Conservation (phyloP, 2,888 invertebrate genomes). For the Hirtodrosophila cameraria region DNA sequence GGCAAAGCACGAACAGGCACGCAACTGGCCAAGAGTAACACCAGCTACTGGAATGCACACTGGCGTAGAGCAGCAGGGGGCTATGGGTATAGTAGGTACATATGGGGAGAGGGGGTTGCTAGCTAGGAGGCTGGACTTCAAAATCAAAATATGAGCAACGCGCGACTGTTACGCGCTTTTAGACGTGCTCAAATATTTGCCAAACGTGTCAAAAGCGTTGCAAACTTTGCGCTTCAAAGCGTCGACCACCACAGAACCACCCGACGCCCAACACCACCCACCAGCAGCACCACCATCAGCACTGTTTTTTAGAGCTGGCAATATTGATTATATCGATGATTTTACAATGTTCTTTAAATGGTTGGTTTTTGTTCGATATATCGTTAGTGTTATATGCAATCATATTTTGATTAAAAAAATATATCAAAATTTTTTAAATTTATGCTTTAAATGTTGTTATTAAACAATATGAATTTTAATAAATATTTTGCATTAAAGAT, state of each 20-base stretch:
- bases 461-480: too few species aligned
- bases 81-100: background rate
- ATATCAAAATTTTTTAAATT: too few species aligned
- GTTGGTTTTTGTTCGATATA: too few species aligned
- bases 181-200: constrained; percentile 83
- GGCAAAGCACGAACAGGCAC: constrained; percentile 73
- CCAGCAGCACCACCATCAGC: background rate
- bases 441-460: too few species aligned
- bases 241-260: constrained; percentile 4
- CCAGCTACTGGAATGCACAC: background rate
- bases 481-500: too few species aligned
- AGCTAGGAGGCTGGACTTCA: constrained; percentile 37
- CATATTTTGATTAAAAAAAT: too few species aligned
- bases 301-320: too few species aligned
- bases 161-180: constrained; percentile 74
- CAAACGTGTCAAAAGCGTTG: constrained; percentile 83
- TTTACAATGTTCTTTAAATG: too few species aligned
- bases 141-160: constrained; percentile 70
- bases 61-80: background rate
- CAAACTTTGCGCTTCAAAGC: constrained; percentile 65
- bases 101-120: background rate
- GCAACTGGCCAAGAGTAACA: constrained; percentile 48
- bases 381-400: too few species aligned
- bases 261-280: background rate
- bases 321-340: too few species aligned